These are phyloP conservation scores for Orius insidiosus DNA, from an alignment of 1,140 invertebrate genomes.

Conservation along the genomic window DNA sequence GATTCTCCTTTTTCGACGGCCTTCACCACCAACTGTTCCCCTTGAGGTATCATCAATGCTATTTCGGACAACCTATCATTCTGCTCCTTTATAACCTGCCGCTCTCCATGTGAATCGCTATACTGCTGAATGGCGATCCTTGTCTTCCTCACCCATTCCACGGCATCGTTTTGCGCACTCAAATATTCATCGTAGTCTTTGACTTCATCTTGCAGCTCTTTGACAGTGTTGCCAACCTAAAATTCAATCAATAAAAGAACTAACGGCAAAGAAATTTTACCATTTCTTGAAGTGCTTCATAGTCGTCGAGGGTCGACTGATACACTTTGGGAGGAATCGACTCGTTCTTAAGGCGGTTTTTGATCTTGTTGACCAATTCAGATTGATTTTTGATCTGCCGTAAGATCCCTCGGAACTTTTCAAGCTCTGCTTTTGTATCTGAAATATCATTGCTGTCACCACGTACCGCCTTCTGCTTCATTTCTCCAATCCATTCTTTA, in stretches of 20 bases:
- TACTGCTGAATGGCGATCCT: slow-evolving; percentile 71
- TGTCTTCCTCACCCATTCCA: slow-evolving; percentile 72
- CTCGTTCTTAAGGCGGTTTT: slow-evolving; percentile 41
- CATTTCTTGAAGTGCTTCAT: slow-evolving; percentile 41
- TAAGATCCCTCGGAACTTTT: slow-evolving; percentile 61
- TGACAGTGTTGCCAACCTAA: slow-evolving; percentile 16
- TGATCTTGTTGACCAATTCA: slow-evolving; percentile 54
- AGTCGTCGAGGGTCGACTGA: slow-evolving; percentile 46
- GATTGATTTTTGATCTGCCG: slow-evolving; percentile 58
- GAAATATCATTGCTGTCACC: slow-evolving; percentile 62
- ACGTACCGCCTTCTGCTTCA: slow-evolving; percentile 59
- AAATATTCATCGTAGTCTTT: slow-evolving; percentile 75
- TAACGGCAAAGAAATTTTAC: too few species aligned
- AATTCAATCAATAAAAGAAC: slow-evolving; percentile 1
- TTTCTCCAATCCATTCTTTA: slow-evolving; percentile 69
- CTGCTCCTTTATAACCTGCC: slow-evolving; percentile 53
- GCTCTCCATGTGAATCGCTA: slow-evolving; percentile 66
- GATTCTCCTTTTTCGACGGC: slow-evolving; percentile 56
- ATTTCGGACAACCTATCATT: slow-evolving; percentile 53
- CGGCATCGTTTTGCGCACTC: slow-evolving; percentile 57
- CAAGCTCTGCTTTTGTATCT: slow-evolving; percentile 72
- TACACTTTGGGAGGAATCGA: slow-evolving; percentile 48
- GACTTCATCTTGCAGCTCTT: slow-evolving; percentile 49
- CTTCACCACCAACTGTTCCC: slow-evolving; percentile 35
- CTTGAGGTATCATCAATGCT: slow-evolving; percentile 34